These are phyloP conservation scores for Astreopora myriophthalma DNA, from an alignment of 64 coral and sea anemone species.

Conservation along the genomic window DNA sequence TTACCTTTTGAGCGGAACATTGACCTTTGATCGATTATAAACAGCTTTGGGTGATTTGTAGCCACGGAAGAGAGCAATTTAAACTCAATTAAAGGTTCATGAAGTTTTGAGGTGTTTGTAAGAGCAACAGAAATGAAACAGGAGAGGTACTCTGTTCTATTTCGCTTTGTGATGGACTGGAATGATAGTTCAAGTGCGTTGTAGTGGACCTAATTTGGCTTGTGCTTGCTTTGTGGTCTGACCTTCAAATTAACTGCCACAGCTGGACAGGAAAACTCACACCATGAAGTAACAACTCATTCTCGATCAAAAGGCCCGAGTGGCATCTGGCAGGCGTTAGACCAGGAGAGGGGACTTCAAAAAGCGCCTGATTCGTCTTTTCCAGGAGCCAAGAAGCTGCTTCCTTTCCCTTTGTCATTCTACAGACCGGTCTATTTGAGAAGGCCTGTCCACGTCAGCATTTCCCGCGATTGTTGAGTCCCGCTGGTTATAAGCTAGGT, in stretches of 20 bases:
- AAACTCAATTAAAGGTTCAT: neutral
- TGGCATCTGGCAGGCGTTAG: neutral
- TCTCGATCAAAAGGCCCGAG: neutral
- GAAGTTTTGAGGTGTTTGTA: neutral
- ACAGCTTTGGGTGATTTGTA: neutral
- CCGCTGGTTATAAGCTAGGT: too few species aligned
- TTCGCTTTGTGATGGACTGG: neutral
- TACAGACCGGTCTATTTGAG: too few species aligned
- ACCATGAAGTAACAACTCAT: neutral
- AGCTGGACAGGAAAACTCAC: neutral
- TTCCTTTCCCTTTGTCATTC: too few species aligned
- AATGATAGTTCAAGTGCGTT: neutral
- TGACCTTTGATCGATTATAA: constrained; percentile 30
- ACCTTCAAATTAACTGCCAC: neutral
- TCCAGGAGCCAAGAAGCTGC: too few species aligned
- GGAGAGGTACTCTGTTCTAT: neutral
- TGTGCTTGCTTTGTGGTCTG: neutral
- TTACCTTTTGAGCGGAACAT: neutral
- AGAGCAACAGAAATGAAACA: neutral
- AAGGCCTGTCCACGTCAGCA: too few species aligned
- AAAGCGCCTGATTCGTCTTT: too few species aligned
- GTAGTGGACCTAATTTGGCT: neutral
- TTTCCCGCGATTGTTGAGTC: too few species aligned
- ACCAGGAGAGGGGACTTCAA: too few species aligned
- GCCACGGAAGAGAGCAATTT: neutral